Evolutionary conservation across 2,888 invertebrate genomes (phyloP), one percentile per base, ranked within the genome.

Genomic region (Byasa hedistus): DNA sequence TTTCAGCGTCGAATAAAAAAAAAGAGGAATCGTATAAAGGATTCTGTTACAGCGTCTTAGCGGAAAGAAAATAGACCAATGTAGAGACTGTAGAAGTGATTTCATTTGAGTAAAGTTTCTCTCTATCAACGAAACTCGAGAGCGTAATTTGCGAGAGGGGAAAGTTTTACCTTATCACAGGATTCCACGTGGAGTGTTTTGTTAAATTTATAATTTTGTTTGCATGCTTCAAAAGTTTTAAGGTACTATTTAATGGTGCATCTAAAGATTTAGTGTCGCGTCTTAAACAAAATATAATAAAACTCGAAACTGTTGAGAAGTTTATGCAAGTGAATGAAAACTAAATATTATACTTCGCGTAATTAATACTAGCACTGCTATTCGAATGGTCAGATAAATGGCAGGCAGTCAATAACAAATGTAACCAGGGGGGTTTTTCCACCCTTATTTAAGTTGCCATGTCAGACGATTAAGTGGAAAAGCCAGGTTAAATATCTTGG

Each of bases 141-240:
- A 81, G 84, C 82, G 85, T 89, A 89, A 91, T 91, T 91, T 89
- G 86, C 81, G 84, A 88, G 83, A 81, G 80, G 85, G 80, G 82
- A 85, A 89, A 91, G 83, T 90, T 90, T 83, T 75, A 81, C 80
- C 87, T 90, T 91, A 91, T 90, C 90, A 87, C 83, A 76, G 82
- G 84, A 89, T 87, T 90, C 85, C 89, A 89, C 89, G 88, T 89
- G 85, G 87, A 86, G 84, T 88, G 84, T 87, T 90, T 87, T 85
- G 87, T 84, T 80, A 81, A 81, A 85, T 84, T 81, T 80, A 81
- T 81, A 81, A 86, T 87, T 85, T 86, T 82, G 83, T 85, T 83
- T 79, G 77, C 79, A 75, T 77, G 69, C 72, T 73, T 75, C 71
- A 70, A 69, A 76, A 76, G 73, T 76, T 79, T 75, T 76, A 67